These are phyloP conservation scores for Xenotilapia caudafasciata DNA, from an alignment of 2,113 vertebrate species.

Conservation along the genomic window DNA sequence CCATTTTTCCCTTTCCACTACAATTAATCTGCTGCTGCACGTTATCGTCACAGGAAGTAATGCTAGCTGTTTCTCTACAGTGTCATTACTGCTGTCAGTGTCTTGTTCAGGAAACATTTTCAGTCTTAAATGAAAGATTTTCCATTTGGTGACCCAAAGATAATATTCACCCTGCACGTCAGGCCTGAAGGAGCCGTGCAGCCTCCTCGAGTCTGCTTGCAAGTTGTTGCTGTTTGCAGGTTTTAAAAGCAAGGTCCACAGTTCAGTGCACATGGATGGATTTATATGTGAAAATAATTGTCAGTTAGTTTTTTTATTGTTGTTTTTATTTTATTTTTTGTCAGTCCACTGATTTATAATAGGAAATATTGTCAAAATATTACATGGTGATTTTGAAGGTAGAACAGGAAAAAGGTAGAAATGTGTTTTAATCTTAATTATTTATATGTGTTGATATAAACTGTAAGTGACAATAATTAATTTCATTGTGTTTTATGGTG, in stretches of 20 bases:
- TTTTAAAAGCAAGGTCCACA: neutral
- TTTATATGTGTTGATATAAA: neutral
- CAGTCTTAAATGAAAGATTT: neutral
- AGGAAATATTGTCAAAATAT: neutral
- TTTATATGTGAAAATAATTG: neutral
- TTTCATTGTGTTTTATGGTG: neutral
- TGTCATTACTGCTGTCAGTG: neutral
- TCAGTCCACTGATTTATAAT: neutral
- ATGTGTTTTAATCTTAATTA: neutral
- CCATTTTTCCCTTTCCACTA: neutral
- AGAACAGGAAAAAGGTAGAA: neutral
- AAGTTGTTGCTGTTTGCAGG: neutral
- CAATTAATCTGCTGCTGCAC: neutral
- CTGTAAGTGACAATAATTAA: neutral
- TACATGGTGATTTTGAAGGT: neutral
- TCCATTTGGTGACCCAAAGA: neutral
- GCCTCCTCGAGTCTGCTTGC: neutral
- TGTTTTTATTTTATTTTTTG: neutral
- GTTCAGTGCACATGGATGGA: neutral
- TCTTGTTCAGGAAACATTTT: neutral
- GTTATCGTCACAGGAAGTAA: neutral
- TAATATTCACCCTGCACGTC: neutral
- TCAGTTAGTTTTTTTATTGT: neutral
- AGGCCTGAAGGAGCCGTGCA: neutral
- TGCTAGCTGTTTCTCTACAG: neutral